Evolutionary conservation across 2,888 invertebrate species (phyloP), one percentile per base, ranked within the genome.

Genomic region (Athalia cordata): DNA sequence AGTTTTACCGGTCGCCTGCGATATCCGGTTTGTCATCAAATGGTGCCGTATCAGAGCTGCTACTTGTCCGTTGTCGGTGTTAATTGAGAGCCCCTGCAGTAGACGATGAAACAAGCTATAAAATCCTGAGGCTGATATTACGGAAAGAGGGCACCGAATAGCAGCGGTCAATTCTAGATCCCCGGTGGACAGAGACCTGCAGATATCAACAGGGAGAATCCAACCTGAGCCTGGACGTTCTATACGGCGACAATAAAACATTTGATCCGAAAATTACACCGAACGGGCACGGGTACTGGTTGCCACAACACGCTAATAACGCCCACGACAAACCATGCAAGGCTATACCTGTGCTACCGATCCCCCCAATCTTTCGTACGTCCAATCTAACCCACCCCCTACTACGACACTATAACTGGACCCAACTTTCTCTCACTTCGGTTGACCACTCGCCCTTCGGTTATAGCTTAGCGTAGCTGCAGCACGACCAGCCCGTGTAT

Each of bases 51-150:
- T 52, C 50, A 50, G 50, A 50, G 13, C 29, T 8, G 61, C 62
- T 29, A 29, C 29, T 29, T 2, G 29, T 29, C 29, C 29, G 29
- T 29, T 29, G 29, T n/a, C 29, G 78, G 64, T 61, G 64, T 43
- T 64, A 74, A 74, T 79, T 82, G 84, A 82, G 85, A 83, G 80
- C 78, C 84, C 13, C 81, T 81, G 29, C 29, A 29, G 81, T 49
- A 75, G 68, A 61, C 74, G 77, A 72, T 68, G 79, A 83, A 85
- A 83, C 81, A 82, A 82, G 81, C 79, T 80, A 84, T 85, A 82
- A 85, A 85, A 85, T 82, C 80, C 80, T 61, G 61, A 79, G 77
- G 77, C 81, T 77, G 81, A 84, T 83, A 84, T 83, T 81, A 83
- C 82, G 29, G 29, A 29, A 29, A 77, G 80, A 81, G 79, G 81